Evolutionary conservation across 2,888 invertebrate species (phyloP).

Genomic region (Pantelozetes paolii): DNA sequence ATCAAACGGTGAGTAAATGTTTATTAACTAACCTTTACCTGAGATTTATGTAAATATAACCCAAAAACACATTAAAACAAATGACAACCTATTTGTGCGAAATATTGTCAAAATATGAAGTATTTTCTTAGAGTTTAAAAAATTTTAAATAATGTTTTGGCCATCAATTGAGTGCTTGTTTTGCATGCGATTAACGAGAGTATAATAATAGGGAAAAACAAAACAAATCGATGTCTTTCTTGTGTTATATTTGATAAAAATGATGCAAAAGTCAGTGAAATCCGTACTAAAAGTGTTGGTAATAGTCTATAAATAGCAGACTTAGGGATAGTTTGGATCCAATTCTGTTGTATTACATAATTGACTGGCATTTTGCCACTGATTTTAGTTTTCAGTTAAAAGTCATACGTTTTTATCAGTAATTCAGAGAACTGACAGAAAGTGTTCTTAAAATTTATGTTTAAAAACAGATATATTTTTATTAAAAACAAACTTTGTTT

Average conservation of each 20-base stretch:
- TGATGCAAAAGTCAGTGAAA: conserved; percentile 32
- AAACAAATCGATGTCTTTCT: conserved; percentile 28
- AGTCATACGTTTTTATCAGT: conserved; percentile 22
- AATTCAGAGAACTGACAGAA: conserved; percentile 3
- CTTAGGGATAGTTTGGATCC: neutral
- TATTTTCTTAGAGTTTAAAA: no score
- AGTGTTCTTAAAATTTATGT: conserved; percentile 14
- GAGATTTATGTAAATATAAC: no score
- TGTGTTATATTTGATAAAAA: conserved; percentile 1
- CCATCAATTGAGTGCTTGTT: no score
- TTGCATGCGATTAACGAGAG: neutral
- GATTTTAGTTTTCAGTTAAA: neutral
- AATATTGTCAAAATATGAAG: no score
- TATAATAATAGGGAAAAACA: conserved; percentile 12
- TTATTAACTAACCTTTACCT: no score
- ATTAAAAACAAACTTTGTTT: conserved; percentile 34
- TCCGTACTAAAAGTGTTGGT: neutral
- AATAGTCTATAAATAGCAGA: neutral
- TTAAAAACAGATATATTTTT: neutral
- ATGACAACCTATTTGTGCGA: no score
- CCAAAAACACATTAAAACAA: no score
- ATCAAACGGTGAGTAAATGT: no score
- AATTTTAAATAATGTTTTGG: no score
- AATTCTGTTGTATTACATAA: conserved; percentile 1
- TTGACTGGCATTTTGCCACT: conserved; percentile 19